Evolutionary conservation across 2,797 vertebrate genomes (phyloP).

Genomic region (Bradypodion pumilum): DNA sequence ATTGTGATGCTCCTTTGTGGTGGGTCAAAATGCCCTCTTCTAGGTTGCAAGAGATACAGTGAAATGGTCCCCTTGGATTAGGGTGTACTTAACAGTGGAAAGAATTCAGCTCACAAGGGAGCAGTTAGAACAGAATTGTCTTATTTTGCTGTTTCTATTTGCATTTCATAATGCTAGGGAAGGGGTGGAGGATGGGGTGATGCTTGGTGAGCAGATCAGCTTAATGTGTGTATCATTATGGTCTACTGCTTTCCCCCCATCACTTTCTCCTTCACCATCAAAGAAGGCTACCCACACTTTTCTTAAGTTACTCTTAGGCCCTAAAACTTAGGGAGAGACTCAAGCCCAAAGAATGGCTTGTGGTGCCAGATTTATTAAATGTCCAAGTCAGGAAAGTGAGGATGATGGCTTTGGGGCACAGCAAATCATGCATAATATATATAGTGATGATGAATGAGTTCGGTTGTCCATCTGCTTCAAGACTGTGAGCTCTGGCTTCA

Average conservation of each 20-base stretch:
- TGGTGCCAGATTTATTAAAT: not conserved
- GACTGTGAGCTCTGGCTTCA: not conserved
- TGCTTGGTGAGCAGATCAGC: not conserved
- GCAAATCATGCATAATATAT: no score
- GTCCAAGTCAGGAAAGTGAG: not conserved
- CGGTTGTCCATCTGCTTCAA: not conserved
- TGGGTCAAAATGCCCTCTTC: not conserved
- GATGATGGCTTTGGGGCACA: not conserved
- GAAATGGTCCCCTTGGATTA: no score
- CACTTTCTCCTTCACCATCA: no score
- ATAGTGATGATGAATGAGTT: not conserved
- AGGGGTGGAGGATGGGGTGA: not conserved
- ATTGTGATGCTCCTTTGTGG: no score
- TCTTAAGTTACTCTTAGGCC: not conserved
- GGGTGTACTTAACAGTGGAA: no score
- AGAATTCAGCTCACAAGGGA: not conserved
- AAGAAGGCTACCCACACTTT: not conserved
- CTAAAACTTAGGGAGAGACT: not conserved
- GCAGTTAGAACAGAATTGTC: not conserved
- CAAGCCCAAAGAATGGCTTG: not conserved
- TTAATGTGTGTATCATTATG: not conserved
- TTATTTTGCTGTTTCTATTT: no score
- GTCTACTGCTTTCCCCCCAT: not conserved
- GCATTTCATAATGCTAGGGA: not conserved
- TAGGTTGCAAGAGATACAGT: not conserved